phyloP scores from a whole-genome alignment of 2,888 invertebrate genomes.

The Octodonta nipae region DNA sequence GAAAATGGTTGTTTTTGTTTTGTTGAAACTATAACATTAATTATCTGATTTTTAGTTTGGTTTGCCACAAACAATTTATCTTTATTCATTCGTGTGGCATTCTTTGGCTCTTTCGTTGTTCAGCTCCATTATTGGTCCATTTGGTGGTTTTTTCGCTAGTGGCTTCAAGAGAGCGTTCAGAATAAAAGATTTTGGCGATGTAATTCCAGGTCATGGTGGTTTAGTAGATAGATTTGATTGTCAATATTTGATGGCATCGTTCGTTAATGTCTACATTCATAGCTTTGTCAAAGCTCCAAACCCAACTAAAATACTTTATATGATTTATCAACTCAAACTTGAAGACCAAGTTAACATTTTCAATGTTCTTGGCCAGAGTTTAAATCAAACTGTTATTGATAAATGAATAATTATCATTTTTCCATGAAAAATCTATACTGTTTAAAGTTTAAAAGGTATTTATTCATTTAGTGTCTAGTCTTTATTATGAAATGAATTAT shows the following conservation, averaged over 20 bases:
- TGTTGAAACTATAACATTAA: too few species aligned
- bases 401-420: too few species aligned
- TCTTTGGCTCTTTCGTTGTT: conserved; percentile 88
- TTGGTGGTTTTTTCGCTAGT: conserved; percentile 99
- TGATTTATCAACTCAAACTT: conserved; percentile 81
- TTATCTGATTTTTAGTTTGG: conserved; percentile 62
- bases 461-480: too few species aligned
- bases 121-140: conserved; percentile 97
- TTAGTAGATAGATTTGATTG: conserved; percentile 99
- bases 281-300: conserved; percentile 94
- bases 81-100: conserved; percentile 85
- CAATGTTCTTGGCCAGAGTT: conserved; percentile 72
- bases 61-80: conserved; percentile 54
- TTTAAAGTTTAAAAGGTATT: too few species aligned
- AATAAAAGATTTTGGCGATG: conserved; percentile 98
- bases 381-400: too few species aligned
- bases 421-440: too few species aligned
- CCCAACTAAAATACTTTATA: conserved; percentile 85
- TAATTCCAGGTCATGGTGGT: conserved; percentile 98
- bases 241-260: conserved; percentile 98
- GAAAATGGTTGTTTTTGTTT: too few species aligned
- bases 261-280: conserved; percentile 96
- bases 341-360: conserved; percentile 92
- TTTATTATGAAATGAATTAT: too few species aligned
- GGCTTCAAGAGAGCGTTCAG: conserved; percentile 99